Evolutionary conservation across 1,140 invertebrate species (phyloP).

Genomic region (Eriosoma lanigerum): DNA sequence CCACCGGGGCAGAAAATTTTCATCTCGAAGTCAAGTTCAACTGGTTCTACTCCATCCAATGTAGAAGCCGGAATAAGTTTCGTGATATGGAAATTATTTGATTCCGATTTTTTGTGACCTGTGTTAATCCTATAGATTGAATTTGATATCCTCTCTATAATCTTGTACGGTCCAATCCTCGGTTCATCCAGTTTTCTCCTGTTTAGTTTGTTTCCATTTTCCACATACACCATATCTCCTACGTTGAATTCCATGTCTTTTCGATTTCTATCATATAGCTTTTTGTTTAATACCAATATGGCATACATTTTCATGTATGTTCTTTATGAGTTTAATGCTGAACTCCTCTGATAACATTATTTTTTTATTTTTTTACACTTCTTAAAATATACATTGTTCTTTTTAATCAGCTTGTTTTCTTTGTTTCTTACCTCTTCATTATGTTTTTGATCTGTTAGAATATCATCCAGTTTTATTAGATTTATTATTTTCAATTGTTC

Average conservation of each 20-base stretch:
- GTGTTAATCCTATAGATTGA: constrained; percentile 52
- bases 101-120: constrained; percentile 47
- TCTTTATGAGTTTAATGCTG: constrained; percentile 54
- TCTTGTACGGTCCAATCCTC: constrained; percentile 33
- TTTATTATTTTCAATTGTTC: constrained; percentile 54
- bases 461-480: constrained; percentile 52
- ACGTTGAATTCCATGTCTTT: not conserved
- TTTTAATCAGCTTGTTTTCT: not conserved
- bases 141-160: constrained; percentile 52
- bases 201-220: constrained; percentile 53
- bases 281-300: constrained; percentile 52
- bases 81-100: constrained; percentile 49
- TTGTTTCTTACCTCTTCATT: constrained; percentile 40
- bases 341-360: constrained; percentile 53
- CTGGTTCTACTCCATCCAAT: no score
- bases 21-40: no score
- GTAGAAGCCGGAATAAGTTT: constrained; percentile 42
- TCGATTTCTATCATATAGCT: constrained; percentile 27
- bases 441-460: constrained; percentile 53
- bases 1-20: no score
- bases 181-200: constrained; percentile 54
- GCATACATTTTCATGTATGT: constrained; percentile 53
- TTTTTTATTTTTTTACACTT: constrained; percentile 54
- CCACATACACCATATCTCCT: constrained; percentile 46
- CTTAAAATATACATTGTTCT: constrained; percentile 35